Conservation (phyloP, 1,140 invertebrate genomes). For the Liolophura sinensis region DNA sequence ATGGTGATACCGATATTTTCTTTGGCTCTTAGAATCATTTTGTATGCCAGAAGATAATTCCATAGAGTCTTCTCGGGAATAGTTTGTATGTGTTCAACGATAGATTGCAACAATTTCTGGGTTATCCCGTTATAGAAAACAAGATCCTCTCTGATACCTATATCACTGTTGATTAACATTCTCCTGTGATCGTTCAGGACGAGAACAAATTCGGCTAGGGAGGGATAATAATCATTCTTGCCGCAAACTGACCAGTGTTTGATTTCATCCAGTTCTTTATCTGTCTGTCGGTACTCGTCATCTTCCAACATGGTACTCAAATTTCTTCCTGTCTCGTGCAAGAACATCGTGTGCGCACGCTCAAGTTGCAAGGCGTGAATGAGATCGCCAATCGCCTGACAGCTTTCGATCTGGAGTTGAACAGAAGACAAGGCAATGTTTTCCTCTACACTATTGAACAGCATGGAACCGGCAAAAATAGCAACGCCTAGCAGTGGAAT, state of each 20-base stretch:
- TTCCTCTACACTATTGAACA: not conserved
- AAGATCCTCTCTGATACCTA: no score
- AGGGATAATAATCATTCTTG: no score
- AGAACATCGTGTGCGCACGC: slow-evolving; percentile 10
- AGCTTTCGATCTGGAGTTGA: slow-evolving; percentile 5
- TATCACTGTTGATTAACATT: no score
- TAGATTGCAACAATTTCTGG: no score
- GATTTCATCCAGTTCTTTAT: no score
- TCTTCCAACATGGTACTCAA: no score
- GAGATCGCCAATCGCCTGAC: slow-evolving; percentile 10
- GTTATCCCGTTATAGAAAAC: no score
- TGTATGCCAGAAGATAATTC: slow-evolving; percentile 21
- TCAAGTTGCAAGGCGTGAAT: slow-evolving; percentile 19
- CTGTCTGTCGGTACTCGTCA: no score
- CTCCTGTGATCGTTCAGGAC: no score
- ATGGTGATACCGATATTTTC: slow-evolving; percentile 13
- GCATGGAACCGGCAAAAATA: slow-evolving; percentile 2
- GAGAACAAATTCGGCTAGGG: no score
- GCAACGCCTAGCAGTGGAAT: slow-evolving; percentile 6
- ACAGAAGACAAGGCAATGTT: not conserved
- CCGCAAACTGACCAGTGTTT: no score
- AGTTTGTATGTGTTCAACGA: no score
- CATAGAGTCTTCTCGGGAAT: slow-evolving; percentile 6
- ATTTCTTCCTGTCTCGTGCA: slow-evolving; percentile 1
- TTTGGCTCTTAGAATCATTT: slow-evolving; percentile 16